phyloP scores from a whole-genome alignment of 2,113 vertebrate genomes.

The Erinaceus europaeus region DNA sequence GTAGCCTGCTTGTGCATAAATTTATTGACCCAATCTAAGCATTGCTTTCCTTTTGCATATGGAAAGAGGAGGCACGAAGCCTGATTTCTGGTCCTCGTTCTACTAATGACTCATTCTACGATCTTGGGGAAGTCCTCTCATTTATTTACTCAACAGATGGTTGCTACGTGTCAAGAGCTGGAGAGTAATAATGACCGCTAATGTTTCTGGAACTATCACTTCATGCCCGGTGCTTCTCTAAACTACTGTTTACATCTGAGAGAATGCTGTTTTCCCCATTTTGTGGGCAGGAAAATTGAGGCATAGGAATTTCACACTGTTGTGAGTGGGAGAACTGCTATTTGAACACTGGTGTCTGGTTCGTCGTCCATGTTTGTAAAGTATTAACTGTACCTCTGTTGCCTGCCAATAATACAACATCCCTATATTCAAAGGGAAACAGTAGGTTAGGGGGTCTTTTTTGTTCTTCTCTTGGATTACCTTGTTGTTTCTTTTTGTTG shows the following conservation, averaged over 20 bases:
- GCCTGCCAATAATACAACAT: accelerated
- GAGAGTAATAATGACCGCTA: too few species aligned
- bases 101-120: neutral
- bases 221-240: accelerated
- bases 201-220: neutral
- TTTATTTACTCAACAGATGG: neutral
- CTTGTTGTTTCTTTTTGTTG: neutral
- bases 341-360: neutral
- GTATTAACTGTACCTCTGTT: accelerated
- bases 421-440: neutral
- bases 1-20: neutral
- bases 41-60: neutral
- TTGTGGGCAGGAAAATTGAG: neutral
- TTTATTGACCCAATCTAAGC: accelerated
- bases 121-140: neutral
- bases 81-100: neutral
- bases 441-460: neutral
- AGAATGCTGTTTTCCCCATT: neutral
- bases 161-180: neutral
- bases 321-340: neutral
- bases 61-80: neutral
- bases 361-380: neutral
- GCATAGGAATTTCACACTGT: neutral
- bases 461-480: neutral
- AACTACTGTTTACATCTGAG: neutral